Conservation (phyloP, 2,888 invertebrate genomes). For the Rhynchonema sp. region DNA sequence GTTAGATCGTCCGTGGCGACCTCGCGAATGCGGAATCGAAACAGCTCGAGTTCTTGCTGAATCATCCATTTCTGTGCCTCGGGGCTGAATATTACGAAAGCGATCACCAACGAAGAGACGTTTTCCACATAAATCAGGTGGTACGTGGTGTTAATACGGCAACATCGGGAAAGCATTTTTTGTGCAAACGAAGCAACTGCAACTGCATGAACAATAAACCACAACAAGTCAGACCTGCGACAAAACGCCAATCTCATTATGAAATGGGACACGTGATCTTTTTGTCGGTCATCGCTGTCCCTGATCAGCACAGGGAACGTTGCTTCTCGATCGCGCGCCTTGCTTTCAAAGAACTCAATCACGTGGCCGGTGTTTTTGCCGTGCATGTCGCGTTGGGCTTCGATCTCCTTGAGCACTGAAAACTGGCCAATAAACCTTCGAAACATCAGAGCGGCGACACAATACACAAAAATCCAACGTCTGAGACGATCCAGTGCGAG, state of each 20-base stretch:
- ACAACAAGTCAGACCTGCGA: slow-evolving; percentile 32
- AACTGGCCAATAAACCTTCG: background rate
- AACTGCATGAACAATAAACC: too few relatives aligned
- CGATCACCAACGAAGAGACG: background rate
- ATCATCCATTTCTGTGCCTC: slow-evolving; percentile 70
- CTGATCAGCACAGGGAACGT: background rate
- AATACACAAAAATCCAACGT: background rate
- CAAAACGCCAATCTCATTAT: slow-evolving; percentile 72
- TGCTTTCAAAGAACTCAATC: too few relatives aligned
- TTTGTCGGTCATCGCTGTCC: background rate
- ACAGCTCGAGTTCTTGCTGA: slow-evolving; percentile 63
- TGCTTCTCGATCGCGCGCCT: too few relatives aligned
- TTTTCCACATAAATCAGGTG: too few relatives aligned
- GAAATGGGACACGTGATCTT: slow-evolving; percentile 73
- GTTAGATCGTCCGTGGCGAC: slow-evolving; percentile 45
- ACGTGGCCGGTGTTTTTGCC: background rate
- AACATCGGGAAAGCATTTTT: too few relatives aligned
- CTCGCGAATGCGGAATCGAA: slow-evolving; percentile 41
- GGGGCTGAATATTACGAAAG: slow-evolving; percentile 38
- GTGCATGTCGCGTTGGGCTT: background rate
- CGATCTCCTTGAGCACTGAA: background rate
- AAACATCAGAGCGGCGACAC: too few relatives aligned
- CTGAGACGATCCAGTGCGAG: background rate
- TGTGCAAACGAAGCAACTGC: too few relatives aligned
- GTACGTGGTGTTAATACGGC: too few relatives aligned